Evolutionary conservation across 2,113 vertebrate species (phyloP).

Genomic region (Hystrix cristata): DNA sequence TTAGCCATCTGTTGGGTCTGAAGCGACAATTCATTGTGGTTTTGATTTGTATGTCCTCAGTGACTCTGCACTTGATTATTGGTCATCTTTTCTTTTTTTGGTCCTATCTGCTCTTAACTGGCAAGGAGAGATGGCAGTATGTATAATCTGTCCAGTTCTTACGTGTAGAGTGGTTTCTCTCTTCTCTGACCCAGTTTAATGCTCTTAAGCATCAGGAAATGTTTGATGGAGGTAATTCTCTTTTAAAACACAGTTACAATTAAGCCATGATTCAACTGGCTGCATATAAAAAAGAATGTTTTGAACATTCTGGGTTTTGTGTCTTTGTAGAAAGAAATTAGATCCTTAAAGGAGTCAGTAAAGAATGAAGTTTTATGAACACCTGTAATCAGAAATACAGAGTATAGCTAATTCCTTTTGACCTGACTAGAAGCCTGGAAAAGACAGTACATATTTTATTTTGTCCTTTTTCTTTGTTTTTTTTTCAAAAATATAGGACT

Average conservation of each 20-base stretch:
- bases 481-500: not conserved
- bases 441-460: not conserved
- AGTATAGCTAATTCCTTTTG: not conserved
- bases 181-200: not conserved
- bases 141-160: not conserved
- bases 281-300: not conserved
- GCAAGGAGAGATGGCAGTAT: not conserved
- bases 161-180: conserved; percentile 2
- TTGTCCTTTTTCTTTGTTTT: conserved; percentile 14
- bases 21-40: not conserved
- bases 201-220: not conserved
- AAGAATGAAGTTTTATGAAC: not conserved
- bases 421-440: not conserved
- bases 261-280: not conserved
- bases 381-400: not conserved
- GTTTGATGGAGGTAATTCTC: not conserved
- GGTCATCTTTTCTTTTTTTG: not conserved
- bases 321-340: conserved; percentile 19
- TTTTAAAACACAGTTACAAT: not conserved
- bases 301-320: not conserved
- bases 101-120: not conserved
- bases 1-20: too few species aligned
- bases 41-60: conserved; percentile 37
- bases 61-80: not conserved
- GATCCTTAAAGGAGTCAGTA: not conserved